A percentile compares a stretch with the other conserved stretches of the same genome.
Conservation (phyloP, 2,113 vertebrate genomes). For the Arenaria interpres region DNA sequence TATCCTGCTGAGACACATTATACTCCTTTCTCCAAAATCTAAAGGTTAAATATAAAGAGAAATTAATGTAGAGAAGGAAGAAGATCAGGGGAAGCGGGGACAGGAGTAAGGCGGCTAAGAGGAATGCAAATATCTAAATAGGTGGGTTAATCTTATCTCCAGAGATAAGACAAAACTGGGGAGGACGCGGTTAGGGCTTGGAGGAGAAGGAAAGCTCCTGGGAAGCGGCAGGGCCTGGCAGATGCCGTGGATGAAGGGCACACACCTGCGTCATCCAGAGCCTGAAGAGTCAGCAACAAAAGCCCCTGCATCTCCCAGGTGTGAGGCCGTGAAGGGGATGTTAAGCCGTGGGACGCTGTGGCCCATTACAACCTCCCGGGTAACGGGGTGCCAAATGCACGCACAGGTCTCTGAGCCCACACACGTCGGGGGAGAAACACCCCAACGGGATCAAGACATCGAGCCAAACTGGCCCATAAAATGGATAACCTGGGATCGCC, state of each 20-base stretch:
- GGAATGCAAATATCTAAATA: background rate
- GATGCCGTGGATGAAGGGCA: background rate
- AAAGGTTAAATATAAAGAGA: constrained; percentile 65
- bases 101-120: background rate
- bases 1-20: constrained; percentile 47
- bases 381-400: accelerated
- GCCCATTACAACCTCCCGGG: background rate
- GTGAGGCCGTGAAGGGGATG: accelerated
- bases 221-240: background rate
- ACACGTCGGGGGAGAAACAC: accelerated
- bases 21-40: constrained; percentile 33
- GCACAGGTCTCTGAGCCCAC: background rate
- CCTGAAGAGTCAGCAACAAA: background rate
- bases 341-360: background rate
- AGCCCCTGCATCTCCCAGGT: background rate
- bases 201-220: background rate
- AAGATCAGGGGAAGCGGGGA: background rate
- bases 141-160: background rate
- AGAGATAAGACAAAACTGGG: background rate
- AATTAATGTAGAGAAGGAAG: constrained; percentile 37
- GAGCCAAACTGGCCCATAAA: background rate
- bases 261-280: background rate
- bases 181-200: background rate
- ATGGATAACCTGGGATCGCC: background rate
- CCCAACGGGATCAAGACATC: background rate